Conservation (phyloP, 1,140 invertebrate genomes). For the Araneus ventricosus region DNA sequence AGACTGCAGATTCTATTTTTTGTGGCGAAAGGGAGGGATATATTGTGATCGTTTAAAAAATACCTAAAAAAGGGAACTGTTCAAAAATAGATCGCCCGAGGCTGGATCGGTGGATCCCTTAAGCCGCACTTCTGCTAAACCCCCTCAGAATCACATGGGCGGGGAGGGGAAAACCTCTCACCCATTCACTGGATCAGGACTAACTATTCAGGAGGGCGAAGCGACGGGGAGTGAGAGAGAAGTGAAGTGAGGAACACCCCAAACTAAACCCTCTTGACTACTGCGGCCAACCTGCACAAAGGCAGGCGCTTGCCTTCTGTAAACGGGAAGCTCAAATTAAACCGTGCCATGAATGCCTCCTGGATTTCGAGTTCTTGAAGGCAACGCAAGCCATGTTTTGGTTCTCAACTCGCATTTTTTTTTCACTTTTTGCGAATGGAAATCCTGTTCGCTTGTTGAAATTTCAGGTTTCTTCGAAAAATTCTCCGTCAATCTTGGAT, state of each 20-base stretch:
- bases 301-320: conserved; percentile 52
- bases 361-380: too few species aligned
- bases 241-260: conserved; percentile 38
- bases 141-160: not conserved
- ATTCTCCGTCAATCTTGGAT: too few species aligned
- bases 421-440: too few species aligned
- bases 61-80: conserved; percentile 41
- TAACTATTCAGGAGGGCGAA: not conserved
- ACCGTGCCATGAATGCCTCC: not conserved
- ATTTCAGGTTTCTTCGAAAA: too few species aligned
- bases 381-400: too few species aligned
- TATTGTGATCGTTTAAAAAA: conserved; percentile 40
- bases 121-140: conserved; percentile 57
- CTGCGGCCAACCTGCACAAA: conserved; percentile 43
- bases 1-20: not conserved
- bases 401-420: too few species aligned
- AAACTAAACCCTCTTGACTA: conserved; percentile 68
- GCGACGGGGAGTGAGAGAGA: not conserved
- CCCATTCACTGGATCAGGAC: not conserved
- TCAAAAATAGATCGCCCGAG: conserved; percentile 43
- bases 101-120: conserved; percentile 5
- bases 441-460: too few species aligned
- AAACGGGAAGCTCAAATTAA: conserved; percentile 33
- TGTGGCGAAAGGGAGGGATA: not conserved
- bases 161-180: not conserved